phyloP scores from a whole-genome alignment of 2,113 vertebrate species.

The Sceloporus tristichus region DNA sequence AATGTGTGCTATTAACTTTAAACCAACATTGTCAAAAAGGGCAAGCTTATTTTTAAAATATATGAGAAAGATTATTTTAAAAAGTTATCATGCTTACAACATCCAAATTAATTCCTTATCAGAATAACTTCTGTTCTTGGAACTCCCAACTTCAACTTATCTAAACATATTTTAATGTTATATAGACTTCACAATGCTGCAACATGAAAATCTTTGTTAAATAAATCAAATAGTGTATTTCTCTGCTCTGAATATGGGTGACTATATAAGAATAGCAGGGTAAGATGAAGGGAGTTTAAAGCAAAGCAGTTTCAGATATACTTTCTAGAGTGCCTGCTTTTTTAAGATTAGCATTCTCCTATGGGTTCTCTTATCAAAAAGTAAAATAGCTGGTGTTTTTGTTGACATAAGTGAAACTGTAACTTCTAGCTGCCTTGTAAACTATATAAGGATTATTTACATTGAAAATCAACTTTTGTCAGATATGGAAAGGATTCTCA shows the following conservation, averaged over 20 bases:
- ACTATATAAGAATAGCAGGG: neutral
- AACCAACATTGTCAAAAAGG: conserved; percentile 44
- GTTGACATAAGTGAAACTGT: neutral
- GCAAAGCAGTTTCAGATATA: neutral
- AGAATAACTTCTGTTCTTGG: conserved; percentile 8
- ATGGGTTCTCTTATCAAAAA: neutral
- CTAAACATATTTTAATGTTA: conserved; percentile 27
- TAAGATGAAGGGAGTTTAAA: neutral
- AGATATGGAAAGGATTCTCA: neutral
- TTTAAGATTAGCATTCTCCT: neutral
- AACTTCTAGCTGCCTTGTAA: neutral
- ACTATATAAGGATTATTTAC: neutral
- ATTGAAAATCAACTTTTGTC: neutral
- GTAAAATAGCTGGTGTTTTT: neutral
- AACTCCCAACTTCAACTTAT: conserved; percentile 40
- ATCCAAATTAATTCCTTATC: conserved; percentile 36
- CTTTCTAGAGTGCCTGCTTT: neutral
- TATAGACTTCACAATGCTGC: conserved; percentile 26
- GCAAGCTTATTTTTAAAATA: conserved; percentile 41
- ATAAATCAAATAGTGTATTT: neutral
- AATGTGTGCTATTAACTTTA: conserved; percentile 39
- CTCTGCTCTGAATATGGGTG: neutral
- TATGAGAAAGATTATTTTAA: neutral
- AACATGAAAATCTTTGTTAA: conserved; percentile 40
- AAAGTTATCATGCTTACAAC: neutral